Evolutionary conservation across 2,797 vertebrate genomes (phyloP).

Genomic region (Amphiprion clarkii): DNA sequence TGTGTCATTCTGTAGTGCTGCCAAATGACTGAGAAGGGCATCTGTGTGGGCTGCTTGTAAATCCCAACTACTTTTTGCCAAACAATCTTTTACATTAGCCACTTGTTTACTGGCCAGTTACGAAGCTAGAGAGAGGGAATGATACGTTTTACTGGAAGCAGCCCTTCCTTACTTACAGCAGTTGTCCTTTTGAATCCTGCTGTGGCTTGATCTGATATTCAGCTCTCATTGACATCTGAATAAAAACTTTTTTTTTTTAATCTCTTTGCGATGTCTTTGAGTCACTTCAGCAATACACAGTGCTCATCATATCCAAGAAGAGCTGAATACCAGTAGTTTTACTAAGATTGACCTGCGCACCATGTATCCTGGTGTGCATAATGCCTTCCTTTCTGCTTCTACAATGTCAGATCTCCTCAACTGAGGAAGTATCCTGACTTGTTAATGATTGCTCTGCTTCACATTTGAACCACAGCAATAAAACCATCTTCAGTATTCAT

Average conservation of each 20-base stretch:
- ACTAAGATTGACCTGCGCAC: conserved; percentile 55
- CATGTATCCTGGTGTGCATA: conserved; percentile 45
- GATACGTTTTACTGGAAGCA: conserved; percentile 58
- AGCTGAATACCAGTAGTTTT: conserved; percentile 29
- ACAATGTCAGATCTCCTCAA: conserved; percentile 15
- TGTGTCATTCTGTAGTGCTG: conserved; percentile 77
- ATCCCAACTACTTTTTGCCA: conserved; percentile 79
- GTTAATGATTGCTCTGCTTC: conserved; percentile 32
- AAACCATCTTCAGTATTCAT: conserved; percentile 34
- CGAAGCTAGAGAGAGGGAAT: conserved; percentile 38
- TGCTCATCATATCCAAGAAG: conserved; percentile 16
- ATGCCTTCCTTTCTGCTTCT: conserved; percentile 34
- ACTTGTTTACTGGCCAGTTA: conserved; percentile 70
- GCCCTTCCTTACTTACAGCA: conserved; percentile 22
- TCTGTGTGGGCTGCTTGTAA: conserved; percentile 83
- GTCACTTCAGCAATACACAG: conserved; percentile 39
- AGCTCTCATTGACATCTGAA: conserved; percentile 34
- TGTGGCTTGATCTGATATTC: conserved; percentile 37
- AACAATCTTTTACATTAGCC: conserved; percentile 77
- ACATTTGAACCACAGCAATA: conserved; percentile 31
- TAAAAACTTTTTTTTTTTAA: conserved; percentile 18
- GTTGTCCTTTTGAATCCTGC: conserved; percentile 45
- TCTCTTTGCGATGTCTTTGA: conserved; percentile 25
- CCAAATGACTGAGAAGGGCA: conserved; percentile 81
- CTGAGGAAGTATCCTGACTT: conserved; percentile 33